Base-by-base conservation (phyloP, 1,140 invertebrate species). In the Drosophila prosaltans region DNA sequence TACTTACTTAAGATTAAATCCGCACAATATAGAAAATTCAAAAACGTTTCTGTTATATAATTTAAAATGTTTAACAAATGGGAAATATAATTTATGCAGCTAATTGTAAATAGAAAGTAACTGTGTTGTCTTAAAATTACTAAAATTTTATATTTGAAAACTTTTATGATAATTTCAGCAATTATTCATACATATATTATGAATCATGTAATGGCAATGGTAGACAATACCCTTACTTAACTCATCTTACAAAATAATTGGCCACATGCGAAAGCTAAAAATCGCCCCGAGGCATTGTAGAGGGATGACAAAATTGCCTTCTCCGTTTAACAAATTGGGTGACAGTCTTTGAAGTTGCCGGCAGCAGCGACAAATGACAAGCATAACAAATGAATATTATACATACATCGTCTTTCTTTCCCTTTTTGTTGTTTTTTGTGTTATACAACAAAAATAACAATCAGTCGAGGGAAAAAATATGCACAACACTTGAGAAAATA, bases 351-450 rank as follows among this genome's bases (percentile, higher is more conserved):
- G 89, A 91, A 91, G 78, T 82, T 72, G 74, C 89, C 89, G 89
- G 60, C 65, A 64, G 10, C 21, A 26, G 79, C 77, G 81, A 91
- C 89, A 91, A 89, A 89, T 90, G 89, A 91, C 89, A 91, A 80
- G 81, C 89, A 91, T 91, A 82, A 89, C 89, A 91, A 91, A 91
- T 91, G 81, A 84, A 85, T 74, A 88, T 76, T 78, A 74, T 89
- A 74, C 71, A 76, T 86, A 83, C 69, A 64, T 67, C 73, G 54
- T 64, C 74, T 61, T 74, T 73, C 68, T 79, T 68, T 54, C 68
- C 68, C 68, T 66, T 69, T 45, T 55, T 73, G 36, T 36, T 54
- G 45, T 30, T 21, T 36, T 65, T 8, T 43, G 61, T 32, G 24
- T 67, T 69, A 51, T 62, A 48, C 43, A 73, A 73, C 67, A 60